Percentiles rank a stretch among this genome's conserved stretches.
Conservation (phyloP, 2,797 vertebrate genomes). For the Anabas testudineus region DNA sequence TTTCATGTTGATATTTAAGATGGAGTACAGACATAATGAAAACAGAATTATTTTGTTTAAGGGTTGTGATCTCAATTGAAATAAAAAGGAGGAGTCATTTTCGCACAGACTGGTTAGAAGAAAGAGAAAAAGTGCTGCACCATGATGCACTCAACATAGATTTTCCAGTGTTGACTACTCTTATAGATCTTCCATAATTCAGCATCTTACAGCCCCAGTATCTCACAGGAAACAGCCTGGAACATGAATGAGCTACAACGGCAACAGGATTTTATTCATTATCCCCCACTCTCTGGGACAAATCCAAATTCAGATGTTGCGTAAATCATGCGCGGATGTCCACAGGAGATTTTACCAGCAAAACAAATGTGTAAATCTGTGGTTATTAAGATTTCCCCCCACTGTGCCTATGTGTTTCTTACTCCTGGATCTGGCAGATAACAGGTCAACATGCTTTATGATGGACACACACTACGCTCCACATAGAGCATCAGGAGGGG, state of each 20-base stretch:
- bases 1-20: no score
- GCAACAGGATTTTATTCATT: conserved; percentile 36
- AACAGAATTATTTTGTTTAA: no score
- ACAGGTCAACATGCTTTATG: conserved; percentile 4
- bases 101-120: conserved; percentile 20
- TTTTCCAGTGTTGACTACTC: conserved; percentile 6
- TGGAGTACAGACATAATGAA: no score
- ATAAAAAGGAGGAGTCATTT: conserved; percentile 15
- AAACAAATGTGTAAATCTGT: conserved; percentile 37
- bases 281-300: conserved; percentile 35
- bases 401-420: background rate
- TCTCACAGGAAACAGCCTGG: conserved; percentile 24
- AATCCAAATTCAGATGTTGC: conserved; percentile 60
- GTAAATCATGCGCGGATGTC: conserved; percentile 54
- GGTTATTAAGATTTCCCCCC: conserved; percentile 23
- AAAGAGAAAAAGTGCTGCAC: background rate
- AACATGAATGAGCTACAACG: conserved; percentile 49
- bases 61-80: no score
- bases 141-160: background rate
- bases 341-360: conserved; percentile 37
- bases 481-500: conserved; percentile 28
- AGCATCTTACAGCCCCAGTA: conserved; percentile 21
- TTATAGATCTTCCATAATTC: conserved; percentile 31
- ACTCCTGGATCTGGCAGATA: conserved; percentile 3
- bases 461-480: conserved; percentile 15